Percentiles rank a stretch among this genome's conserved stretches.
Conservation (phyloP, 2,113 vertebrate species). For the Odobenus rosmarus region DNA sequence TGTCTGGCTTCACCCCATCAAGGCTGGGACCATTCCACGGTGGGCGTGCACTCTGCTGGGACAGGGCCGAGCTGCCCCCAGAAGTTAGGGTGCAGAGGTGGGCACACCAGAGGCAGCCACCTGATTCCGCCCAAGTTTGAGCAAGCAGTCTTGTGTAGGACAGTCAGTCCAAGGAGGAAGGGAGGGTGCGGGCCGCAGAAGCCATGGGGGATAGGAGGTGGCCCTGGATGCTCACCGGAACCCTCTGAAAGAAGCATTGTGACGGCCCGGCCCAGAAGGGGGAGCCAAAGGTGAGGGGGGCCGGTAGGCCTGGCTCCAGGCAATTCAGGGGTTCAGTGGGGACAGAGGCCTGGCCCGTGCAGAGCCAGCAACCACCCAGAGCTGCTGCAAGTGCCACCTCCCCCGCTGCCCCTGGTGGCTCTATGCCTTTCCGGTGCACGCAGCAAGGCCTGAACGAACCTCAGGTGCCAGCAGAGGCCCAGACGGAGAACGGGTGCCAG, state of each 20-base stretch:
- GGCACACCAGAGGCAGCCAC: fast-evolving
- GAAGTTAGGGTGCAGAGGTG: fast-evolving
- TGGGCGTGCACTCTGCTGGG: neutral
- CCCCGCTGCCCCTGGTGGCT: fast-evolving
- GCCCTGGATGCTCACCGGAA: too few relatives aligned
- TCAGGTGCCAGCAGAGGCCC: neutral
- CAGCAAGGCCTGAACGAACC: neutral
- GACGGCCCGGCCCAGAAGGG: neutral
- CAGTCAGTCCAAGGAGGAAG: neutral
- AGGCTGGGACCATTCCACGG: neutral
- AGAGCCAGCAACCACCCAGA: too few relatives aligned
- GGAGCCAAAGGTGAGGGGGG: neutral
- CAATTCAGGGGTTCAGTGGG: neutral
- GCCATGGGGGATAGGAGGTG: fast-evolving
- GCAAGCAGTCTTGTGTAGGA: fast-evolving
- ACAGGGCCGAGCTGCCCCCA: fast-evolving
- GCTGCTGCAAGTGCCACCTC: fast-evolving
- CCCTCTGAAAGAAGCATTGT: fast-evolving
- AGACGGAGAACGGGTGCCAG: fast-evolving
- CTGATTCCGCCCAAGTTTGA: neutral
- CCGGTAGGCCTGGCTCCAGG: neutral
- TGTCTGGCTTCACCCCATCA: neutral
- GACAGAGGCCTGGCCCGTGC: neutral
- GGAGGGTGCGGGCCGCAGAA: neutral
- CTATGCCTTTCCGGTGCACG: fast-evolving